Percentiles rank a stretch among this genome's conserved stretches.
phyloP scores from a whole-genome alignment of 1,140 invertebrate genomes.

The Drosophila sturtevanti region DNA sequence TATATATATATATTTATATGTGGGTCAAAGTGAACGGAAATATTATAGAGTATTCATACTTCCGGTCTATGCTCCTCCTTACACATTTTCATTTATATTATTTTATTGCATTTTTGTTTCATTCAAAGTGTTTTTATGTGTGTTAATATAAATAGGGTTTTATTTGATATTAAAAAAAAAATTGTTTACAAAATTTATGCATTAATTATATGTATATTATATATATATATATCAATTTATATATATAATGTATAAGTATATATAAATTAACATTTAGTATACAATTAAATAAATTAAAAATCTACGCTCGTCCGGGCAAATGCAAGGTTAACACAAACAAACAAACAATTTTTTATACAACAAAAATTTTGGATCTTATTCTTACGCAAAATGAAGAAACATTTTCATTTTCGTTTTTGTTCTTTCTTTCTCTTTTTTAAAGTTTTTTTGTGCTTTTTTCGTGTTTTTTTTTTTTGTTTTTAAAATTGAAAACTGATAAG shows the following conservation, averaged over 20 bases:
- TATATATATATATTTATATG: slow-evolving; percentile 47
- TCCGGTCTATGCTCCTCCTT: background rate
- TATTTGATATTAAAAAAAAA: slow-evolving; percentile 36
- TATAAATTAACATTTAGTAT: slow-evolving; percentile 60
- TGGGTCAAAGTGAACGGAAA: background rate
- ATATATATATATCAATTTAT: slow-evolving; percentile 11
- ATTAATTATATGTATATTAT: slow-evolving; percentile 34
- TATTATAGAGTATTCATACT: background rate
- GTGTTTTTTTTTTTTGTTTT: slow-evolving; percentile 22
- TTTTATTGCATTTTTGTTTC: slow-evolving; percentile 14
- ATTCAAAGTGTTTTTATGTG: slow-evolving; percentile 14
- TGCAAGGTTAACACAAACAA: slow-evolving; percentile 35
- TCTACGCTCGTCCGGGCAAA: slow-evolving; percentile 36
- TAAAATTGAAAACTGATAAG: slow-evolving; percentile 37
- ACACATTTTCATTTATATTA: slow-evolving; percentile 17
- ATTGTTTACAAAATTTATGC: slow-evolving; percentile 64
- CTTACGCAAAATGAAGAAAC: background rate
- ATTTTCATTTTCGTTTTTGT: background rate
- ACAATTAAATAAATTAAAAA: slow-evolving; percentile 67
- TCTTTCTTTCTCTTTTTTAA: background rate
- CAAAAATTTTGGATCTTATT: slow-evolving; percentile 9
- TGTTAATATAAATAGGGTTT: slow-evolving; percentile 60
- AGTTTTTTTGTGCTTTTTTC: slow-evolving; percentile 17
- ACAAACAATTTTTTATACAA: slow-evolving; percentile 10
- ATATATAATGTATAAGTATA: slow-evolving; percentile 42